Evolutionary conservation across 2,888 invertebrate genomes (phyloP).

Genomic region (Callosobruchus maculatus): DNA sequence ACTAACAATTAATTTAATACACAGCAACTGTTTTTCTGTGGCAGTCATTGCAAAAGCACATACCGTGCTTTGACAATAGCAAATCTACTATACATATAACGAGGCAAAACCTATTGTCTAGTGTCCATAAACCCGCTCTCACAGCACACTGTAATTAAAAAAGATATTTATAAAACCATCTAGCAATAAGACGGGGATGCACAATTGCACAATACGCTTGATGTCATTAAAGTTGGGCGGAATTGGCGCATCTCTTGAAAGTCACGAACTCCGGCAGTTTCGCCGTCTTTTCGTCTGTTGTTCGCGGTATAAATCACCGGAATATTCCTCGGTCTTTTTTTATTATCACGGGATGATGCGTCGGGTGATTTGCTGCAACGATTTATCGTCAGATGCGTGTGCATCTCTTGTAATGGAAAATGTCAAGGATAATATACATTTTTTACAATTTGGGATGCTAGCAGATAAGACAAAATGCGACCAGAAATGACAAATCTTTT

Average conservation of each 20-base stretch:
- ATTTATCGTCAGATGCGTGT: no score
- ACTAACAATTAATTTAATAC: no score
- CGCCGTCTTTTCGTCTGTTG: neutral
- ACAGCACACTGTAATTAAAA: neutral
- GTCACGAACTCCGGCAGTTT: neutral
- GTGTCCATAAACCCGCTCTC: neutral
- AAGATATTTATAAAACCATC: neutral
- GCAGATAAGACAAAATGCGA: no score
- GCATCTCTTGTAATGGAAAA: no score
- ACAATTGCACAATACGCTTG: neutral
- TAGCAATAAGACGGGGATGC: neutral
- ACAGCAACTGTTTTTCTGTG: no score
- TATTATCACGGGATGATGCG: no score
- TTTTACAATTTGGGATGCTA: no score
- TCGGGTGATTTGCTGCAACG: no score
- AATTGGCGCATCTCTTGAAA: neutral
- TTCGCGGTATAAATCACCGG: neutral
- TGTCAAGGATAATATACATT: no score
- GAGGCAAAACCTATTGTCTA: neutral
- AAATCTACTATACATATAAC: neutral
- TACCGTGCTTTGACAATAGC: no score
- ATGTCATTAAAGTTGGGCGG: neutral
- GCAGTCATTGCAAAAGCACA: no score
- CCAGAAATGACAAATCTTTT: no score
- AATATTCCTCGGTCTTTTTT: neutral